Base-by-base conservation (phyloP, 2,888 invertebrate genomes). In the Amorpha juglandis region DNA sequence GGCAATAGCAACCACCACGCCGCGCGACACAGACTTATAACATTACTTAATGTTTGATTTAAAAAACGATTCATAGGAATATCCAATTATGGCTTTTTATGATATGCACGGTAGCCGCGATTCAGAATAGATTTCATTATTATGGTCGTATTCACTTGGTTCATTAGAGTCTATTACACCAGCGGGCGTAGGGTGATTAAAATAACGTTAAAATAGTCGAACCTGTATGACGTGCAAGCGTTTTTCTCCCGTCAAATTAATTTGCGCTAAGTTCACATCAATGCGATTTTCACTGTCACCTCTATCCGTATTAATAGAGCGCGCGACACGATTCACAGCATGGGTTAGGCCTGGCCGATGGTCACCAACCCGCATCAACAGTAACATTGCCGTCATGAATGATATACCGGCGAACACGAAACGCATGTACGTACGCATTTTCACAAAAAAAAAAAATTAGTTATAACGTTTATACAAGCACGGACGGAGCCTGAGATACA, bases 371-470 rank as follows among this genome's bases (percentile, higher is more conserved):
- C 73, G 70, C 19, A 79, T 66, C 62, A 89, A 53, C 47, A 90
- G 63, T 8, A 87, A 16, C 71, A 84, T 73, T 27, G 73, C 76
- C 47, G 76, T 33, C 7, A 72, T 71, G 51, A 87, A 81, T 8
- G 72, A 69, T 11, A 81, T 69, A 7, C 75, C 82, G 8, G 77
- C 71, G 4, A 78, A 67, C 12, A 78, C 58, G 16, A 84, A 77
- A 64, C 88, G 86, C 21, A 80, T 67, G 11, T 78, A 62, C 68
- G 78, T 72, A 71, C 86, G 86, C 89, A 90, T 90, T 69, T 14
- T 75, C 47, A 64, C 55, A 45, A 62, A 42, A 6, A 45, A 45
- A 12, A 9, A 45, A 14, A 6, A 38, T 38, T 38, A 38, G 38
- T 7, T 38, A 38, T 4, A 27, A 27, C 27, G 27, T 27, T 27